Evolutionary conservation across 2,113 vertebrate species (phyloP).

Genomic region (Psilopogon haemacephalus): DNA sequence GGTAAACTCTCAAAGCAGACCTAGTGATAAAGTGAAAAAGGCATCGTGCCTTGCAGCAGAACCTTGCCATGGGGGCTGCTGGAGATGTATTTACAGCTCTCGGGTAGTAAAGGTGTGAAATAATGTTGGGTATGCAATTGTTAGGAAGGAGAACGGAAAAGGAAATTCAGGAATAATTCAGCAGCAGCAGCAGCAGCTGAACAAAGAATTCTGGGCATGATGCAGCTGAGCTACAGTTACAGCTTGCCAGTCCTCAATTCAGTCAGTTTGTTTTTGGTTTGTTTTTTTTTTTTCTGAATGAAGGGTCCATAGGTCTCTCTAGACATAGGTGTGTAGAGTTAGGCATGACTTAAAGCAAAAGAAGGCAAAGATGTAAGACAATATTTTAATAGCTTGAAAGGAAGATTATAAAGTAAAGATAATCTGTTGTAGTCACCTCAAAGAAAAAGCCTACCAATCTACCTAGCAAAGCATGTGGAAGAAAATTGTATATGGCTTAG

Average conservation of each 20-base stretch:
- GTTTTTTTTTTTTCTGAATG: neutral
- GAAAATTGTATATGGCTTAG: neutral
- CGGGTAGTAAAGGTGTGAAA: neutral
- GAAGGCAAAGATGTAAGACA: neutral
- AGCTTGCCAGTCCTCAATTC: neutral
- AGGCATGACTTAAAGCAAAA: neutral
- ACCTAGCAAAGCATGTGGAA: neutral
- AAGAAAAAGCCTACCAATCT: neutral
- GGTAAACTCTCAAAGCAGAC: neutral
- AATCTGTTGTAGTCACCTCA: neutral
- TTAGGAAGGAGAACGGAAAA: neutral
- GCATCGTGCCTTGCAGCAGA: rapidly evolving
- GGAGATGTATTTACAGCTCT: neutral
- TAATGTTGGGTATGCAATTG: neutral
- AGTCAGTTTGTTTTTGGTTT: too few species aligned
- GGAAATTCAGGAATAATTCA: neutral
- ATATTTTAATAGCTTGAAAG: neutral
- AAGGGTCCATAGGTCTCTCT: neutral
- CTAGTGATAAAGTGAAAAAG: neutral
- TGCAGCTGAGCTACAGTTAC: neutral
- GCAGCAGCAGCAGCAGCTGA: neutral
- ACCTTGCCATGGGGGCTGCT: neutral
- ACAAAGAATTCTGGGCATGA: neutral
- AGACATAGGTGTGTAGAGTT: neutral
- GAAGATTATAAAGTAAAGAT: neutral